Conservation (phyloP, 2,888 invertebrate species). For the Alloscopus bannaensis region DNA sequence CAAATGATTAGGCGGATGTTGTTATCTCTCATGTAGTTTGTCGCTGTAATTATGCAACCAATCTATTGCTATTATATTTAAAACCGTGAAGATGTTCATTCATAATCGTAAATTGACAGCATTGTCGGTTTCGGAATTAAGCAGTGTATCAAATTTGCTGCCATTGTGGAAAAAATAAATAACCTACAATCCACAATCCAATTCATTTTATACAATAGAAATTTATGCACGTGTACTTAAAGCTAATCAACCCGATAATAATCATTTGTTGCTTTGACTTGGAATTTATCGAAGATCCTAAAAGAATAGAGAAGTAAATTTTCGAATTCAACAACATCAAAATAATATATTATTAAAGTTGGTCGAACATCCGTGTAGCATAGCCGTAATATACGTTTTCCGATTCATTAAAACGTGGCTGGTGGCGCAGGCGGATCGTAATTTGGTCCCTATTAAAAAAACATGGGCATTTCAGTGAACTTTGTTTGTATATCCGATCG, state of each 20-base stretch:
- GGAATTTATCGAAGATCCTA: not conserved
- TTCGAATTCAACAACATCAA: not conserved
- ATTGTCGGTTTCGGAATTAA: not conserved
- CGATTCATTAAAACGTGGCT: slow-evolving; percentile 30
- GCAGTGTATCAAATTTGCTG: not conserved
- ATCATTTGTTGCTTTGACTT: not conserved
- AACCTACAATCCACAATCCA: not conserved
- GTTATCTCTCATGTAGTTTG: no score
- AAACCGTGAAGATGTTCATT: no score
- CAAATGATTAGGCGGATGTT: slow-evolving; percentile 17
- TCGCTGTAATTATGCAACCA: no score
- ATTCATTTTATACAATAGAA: not conserved
- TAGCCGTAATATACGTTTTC: slow-evolving; percentile 1
- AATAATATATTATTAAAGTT: slow-evolving; percentile 11
- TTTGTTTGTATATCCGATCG: not conserved
- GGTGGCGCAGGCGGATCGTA: slow-evolving; percentile 78
- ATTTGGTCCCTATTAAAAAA: slow-evolving; percentile 76
- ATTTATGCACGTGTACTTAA: no score
- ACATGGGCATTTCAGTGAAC: not conserved
- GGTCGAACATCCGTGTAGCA: slow-evolving; percentile 41
- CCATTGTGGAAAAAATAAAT: not conserved
- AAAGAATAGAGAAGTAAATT: not conserved
- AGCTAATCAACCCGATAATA: no score
- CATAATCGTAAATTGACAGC: not conserved
- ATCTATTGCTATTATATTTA: no score